Base-by-base conservation (phyloP, 2,113 vertebrate genomes). In the Gymnorhina tibicen region DNA sequence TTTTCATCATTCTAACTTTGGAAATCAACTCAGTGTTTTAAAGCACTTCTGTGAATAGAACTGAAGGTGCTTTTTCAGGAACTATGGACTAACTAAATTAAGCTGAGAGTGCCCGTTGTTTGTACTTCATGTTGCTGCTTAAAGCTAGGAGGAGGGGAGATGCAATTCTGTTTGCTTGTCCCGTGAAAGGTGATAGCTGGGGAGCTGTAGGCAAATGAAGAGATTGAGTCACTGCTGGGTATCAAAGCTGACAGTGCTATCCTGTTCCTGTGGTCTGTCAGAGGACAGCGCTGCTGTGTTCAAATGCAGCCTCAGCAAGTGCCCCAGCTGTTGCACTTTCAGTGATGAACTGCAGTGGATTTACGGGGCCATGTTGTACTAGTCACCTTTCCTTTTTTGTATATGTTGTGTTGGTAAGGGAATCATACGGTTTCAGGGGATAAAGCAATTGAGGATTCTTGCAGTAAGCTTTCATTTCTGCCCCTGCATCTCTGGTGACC, bases 401-500 rank as follows among this genome's bases (percentile, higher is more conserved):
- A 4, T 83, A 22, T 76, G 33, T 42, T 75, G 13, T 80, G 19
- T 47, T 94, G 32, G 33, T 69, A 67, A 95, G 73, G 67, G 69
- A 91, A 47, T 55, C 1, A 1, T 10, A 49, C 53, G 37, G n/a
- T 58, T 85, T 55, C 13, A 33, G 58, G n/a, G n/a, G 55, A 62
- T 30, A 47, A 62, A 80, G 75, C 52, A 88, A 4, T 37, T 85
- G 75, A 80, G 69, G 72, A 50, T 93, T 87, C 73, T 76, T 70
- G 56, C 56, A 66, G 19, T 85, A 39, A 79, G 64, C 44, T 83
- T 73, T 41, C 72, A 41, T 59, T 85, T 91, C 53, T 95, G 53
- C 35, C 53, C 89, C 46, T 74, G 39, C 10, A 32, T 76, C 67
- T 95, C 84, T 85, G 39, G 60, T 93, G 92, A 64, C 64, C n/a